These are phyloP conservation scores for Uropetala carovei DNA, from an alignment of 2,888 invertebrate genomes.

Conservation along the genomic window DNA sequence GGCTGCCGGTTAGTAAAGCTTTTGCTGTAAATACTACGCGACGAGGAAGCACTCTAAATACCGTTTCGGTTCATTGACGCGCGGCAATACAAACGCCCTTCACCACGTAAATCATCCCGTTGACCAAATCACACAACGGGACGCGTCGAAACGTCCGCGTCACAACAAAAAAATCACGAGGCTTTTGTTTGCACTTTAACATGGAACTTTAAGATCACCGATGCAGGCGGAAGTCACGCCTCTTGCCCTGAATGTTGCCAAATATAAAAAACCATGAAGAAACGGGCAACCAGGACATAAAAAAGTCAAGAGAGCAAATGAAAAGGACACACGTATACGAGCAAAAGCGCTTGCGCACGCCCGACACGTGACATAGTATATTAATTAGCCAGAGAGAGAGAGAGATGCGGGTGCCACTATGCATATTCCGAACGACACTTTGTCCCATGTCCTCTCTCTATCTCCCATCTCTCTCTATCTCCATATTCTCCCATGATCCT, in stretches of 20 bases:
- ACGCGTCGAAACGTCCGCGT: background rate
- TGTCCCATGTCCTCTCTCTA: background rate
- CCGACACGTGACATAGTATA: background rate
- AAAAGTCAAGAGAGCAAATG: background rate
- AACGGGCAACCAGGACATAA: background rate
- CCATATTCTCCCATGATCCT: background rate
- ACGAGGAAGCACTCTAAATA: no score
- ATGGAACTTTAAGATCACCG: no score
- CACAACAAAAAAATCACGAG: background rate
- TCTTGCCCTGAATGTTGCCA: background rate
- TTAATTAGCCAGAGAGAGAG: background rate
- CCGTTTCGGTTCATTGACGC: background rate
- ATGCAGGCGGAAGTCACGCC: no score
- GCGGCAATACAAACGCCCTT: background rate
- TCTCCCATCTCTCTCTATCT: no score
- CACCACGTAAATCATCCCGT: background rate
- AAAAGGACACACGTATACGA: background rate
- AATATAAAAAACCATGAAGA: background rate
- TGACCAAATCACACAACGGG: background rate
- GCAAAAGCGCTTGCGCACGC: background rate
- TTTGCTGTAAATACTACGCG: no score
- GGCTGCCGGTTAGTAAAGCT: no score
- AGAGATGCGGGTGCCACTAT: slow-evolving; percentile 1
- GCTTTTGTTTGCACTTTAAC: no score
- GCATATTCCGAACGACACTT: background rate